A percentile compares a stretch with the other conserved stretches of the same genome.
These are phyloP conservation scores for Phalacrocorax carbo DNA, from an alignment of 2,113 vertebrate species.

Conservation along the genomic window DNA sequence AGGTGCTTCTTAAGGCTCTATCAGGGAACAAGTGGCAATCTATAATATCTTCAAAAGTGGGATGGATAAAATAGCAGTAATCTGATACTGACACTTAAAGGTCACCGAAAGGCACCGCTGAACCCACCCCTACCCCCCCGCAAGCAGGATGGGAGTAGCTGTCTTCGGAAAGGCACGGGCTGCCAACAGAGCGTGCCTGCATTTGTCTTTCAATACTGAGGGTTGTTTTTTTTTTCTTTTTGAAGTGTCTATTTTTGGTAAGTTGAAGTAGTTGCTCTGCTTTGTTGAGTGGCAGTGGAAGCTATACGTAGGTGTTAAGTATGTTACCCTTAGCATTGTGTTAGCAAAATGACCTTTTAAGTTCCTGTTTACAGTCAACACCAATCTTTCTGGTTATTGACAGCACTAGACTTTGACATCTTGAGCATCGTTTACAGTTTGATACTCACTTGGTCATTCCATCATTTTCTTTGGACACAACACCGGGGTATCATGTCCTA, in stretches of 20 bases:
- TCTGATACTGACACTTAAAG: slow-evolving; percentile 21
- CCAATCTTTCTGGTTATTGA: not conserved
- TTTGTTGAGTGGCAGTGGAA: not conserved
- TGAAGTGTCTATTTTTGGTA: not conserved
- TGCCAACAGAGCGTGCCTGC: not conserved
- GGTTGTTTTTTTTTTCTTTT: not conserved
- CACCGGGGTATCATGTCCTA: slow-evolving; percentile 16
- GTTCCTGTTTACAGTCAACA: not conserved
- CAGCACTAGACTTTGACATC: not conserved
- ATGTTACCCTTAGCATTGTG: not conserved
- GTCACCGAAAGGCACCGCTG: not conserved
- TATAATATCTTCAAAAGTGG: not conserved
- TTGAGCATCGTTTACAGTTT: not conserved
- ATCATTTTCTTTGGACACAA: slow-evolving; percentile 10
- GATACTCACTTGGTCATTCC: not conserved
- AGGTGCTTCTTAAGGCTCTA: slow-evolving; percentile 23
- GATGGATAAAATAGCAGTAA: slow-evolving; percentile 39
- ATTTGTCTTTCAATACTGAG: not conserved
- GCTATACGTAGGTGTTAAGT: not conserved
- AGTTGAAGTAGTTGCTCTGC: not conserved
- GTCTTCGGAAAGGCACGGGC: not conserved
- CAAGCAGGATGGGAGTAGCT: not conserved
- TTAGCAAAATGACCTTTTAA: slow-evolving; percentile 22
- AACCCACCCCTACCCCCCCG: not conserved
- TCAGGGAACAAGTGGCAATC: slow-evolving; percentile 14